A percentile compares a stretch with the other conserved stretches of the same genome.
These are phyloP conservation scores for Brachypalpus laphriformis DNA, from an alignment of 2,888 invertebrate species.

Conservation along the genomic window DNA sequence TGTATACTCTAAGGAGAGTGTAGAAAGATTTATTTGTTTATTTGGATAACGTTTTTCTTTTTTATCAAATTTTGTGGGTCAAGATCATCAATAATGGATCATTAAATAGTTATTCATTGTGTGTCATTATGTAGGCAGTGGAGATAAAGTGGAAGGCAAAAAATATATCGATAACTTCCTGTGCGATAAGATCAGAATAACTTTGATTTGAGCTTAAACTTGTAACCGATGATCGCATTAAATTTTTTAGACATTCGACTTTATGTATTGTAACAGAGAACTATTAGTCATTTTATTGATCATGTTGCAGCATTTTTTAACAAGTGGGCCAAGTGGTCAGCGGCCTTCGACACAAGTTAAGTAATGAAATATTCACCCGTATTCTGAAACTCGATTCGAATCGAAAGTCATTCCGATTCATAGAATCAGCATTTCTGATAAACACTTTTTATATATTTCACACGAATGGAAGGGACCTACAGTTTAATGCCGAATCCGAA, in stretches of 20 bases:
- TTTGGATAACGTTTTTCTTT: conserved; percentile 15
- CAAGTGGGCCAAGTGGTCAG: too few species aligned
- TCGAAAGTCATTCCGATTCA: too few species aligned
- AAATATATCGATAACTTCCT: conserved; percentile 2
- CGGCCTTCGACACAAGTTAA: too few species aligned
- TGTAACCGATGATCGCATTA: neutral
- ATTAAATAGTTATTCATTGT: conserved; percentile 6
- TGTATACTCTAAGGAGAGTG: neutral
- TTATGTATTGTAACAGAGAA: neutral
- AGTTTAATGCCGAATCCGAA: too few species aligned
- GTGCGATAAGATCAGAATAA: neutral
- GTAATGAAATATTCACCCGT: too few species aligned
- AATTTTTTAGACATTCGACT: neutral
- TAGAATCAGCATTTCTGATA: too few species aligned
- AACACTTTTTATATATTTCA: too few species aligned
- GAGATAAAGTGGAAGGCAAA: neutral
- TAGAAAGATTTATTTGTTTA: conserved; percentile 22
- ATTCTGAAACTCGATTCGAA: too few species aligned
- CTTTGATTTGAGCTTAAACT: neutral
- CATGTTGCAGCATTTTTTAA: too few species aligned
- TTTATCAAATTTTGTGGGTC: conserved; percentile 38
- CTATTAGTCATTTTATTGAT: too few species aligned
- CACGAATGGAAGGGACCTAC: too few species aligned
- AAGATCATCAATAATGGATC: conserved; percentile 29
- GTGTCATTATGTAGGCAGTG: neutral